Base-by-base conservation (phyloP, 1,140 invertebrate species). In the Andrena cerasifolii region DNA sequence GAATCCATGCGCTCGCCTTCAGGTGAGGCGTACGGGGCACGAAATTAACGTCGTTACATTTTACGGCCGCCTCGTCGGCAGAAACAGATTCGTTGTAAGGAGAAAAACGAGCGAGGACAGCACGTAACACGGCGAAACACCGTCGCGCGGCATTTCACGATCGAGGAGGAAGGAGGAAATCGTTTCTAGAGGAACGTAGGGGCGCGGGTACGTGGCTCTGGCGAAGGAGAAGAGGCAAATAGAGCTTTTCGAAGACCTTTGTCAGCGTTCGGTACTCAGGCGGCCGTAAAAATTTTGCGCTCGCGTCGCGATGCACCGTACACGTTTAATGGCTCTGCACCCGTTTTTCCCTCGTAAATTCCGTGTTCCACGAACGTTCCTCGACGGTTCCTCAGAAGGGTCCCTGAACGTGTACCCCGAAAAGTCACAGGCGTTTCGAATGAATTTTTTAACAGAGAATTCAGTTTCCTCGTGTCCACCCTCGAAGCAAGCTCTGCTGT, bases 1-100 rank as follows among this genome's bases (percentile, higher is more conserved):
- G 62, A 70, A 58, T 65, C 33, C 74, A 45, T 31, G 12, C 33
- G n/a, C 54, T 36, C 31, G 54, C n/a, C 36, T 10, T 40, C 36
- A 10, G 36, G 3, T 62, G 45, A 54, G 36, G 40, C 63, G 71
- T 72, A 40, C 80, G 62, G 43, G 66, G 24, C 45, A 43, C 78
- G 78, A 65, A 81, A 85, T 85, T 85, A 85, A 85, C 78, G 78
- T 84, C 83, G 78, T 85, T 84, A 85, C 74, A 71, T 85, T 84
- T 85, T 85, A 85, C 18, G 68, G n/a, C 51, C 68, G 70, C 83
- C 83, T 84, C 67, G 82, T 85, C 82, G 82, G 73, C 82, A 83
- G 78, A 84, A 85, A 83, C 74, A 63, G 82, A 85, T 85, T 81
- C 83, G 82, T 85, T 85, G 82, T 85, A 82, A 85, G 84, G 56